Base-by-base conservation (phyloP, 2,797 vertebrate species). In the Ciconia nigra region DNA sequence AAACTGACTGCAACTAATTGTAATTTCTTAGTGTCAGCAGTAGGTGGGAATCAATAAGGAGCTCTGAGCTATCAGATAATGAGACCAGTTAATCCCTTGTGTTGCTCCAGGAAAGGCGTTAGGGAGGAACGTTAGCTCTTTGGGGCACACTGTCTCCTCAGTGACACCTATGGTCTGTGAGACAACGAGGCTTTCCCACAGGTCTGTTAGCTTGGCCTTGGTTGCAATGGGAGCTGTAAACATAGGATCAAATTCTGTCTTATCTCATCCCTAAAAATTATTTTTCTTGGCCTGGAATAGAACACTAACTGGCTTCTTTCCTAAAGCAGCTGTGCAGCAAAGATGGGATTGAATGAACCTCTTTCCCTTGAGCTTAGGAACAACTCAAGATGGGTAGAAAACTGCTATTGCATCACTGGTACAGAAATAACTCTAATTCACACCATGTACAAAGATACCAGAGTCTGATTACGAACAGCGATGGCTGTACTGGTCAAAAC, bases 191-290 rank as follows among this genome's bases (percentile, higher is more conserved):
- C 39, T 93, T 92, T 93, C 93, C 84, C 89, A 81, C 82, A 96
- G 84, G 95, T 97, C 87, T 91, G 24, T 46, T 77, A 49, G 69
- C 72, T 86, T 81, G 65, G 91, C 79, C 82, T 81, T 46, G 58
- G 57, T 62, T 96, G 89, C 69, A 89, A 29, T 83, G 87, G 82
- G 89, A 94, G 87, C 94, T 93, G 82, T 83, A 96, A 96, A 87
- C 72, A 87, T 12, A 29, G 29, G 78, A 85, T 95, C 65, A 74
- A 65, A 87, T 93, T 96, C 87, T 93, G 49, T 59, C 90, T 97
- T 97, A 96, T 97, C 95, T 95, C 96, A 96, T 94, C 83, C 92
- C 63, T 83, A 74, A 92, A 96, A 93, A 65, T 91, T 95, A 96
- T 96, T 97, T 96, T 91, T 93, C 92, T 96, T 96, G 96, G 97